Evolutionary conservation across 2,888 invertebrate genomes (phyloP).

Genomic region (Xylocampa areola): DNA sequence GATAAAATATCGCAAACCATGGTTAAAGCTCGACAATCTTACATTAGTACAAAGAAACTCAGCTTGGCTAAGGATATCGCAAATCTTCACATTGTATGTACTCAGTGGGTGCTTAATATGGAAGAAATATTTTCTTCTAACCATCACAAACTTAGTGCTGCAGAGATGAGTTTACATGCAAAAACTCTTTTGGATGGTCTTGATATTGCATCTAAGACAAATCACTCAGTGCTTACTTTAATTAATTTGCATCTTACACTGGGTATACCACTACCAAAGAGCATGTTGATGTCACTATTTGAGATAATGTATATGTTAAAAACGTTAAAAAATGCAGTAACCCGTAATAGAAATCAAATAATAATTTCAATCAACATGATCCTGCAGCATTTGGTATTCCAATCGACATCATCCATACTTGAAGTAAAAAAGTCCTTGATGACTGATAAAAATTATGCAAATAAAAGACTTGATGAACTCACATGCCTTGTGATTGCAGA

Average conservation of each 20-base stretch:
- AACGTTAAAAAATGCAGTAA: slow-evolving; percentile 92
- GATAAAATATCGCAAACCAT: slow-evolving; percentile 82
- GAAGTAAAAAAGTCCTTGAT: slow-evolving; percentile 92
- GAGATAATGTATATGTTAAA: slow-evolving; percentile 95
- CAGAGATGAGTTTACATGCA: slow-evolving; percentile 83
- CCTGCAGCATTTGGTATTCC: slow-evolving; percentile 94
- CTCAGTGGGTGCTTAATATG: slow-evolving; percentile 80
- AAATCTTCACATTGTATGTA: slow-evolving; percentile 72
- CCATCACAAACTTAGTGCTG: slow-evolving; percentile 78
- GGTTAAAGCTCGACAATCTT: slow-evolving; percentile 88
- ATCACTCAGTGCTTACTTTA: slow-evolving; percentile 86
- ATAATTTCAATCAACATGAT: slow-evolving; percentile 93
- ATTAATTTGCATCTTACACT: slow-evolving; percentile 93
- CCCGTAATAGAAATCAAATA: slow-evolving; percentile 92
- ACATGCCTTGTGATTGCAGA: slow-evolving; percentile 94
- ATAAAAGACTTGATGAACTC: slow-evolving; percentile 92
- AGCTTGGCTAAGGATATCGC: slow-evolving; percentile 91
- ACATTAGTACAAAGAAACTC: slow-evolving; percentile 89
- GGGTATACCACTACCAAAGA: slow-evolving; percentile 94
- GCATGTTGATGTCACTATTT: slow-evolving; percentile 93
- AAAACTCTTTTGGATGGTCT: slow-evolving; percentile 89
- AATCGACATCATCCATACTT: slow-evolving; percentile 91
- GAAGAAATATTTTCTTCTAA: slow-evolving; percentile 79
- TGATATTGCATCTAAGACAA: slow-evolving; percentile 92
- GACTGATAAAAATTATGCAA: slow-evolving; percentile 91